A percentile compares a stretch with the other conserved stretches of the same genome.
Evolutionary conservation across 1,140 invertebrate species (phyloP).

Genomic region (Drosophila lacertosa): DNA sequence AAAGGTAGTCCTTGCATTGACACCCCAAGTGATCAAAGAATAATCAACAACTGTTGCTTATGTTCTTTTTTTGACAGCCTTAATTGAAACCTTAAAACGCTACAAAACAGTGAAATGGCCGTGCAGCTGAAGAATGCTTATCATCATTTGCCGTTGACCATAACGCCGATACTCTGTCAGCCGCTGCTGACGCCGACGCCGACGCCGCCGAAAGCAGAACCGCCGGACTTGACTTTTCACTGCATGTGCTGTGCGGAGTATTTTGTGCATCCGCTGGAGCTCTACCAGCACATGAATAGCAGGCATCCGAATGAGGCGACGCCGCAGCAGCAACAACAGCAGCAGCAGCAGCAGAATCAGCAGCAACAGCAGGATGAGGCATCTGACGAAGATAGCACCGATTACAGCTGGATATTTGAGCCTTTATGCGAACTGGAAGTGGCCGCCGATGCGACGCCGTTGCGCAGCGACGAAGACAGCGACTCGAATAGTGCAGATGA

Average conservation of each 20-base stretch:
- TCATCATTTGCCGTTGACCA: slow-evolving; percentile 72
- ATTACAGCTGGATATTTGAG: slow-evolving; percentile 81
- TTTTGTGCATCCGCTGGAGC: slow-evolving; percentile 69
- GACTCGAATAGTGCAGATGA: slow-evolving; percentile 30
- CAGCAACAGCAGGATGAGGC: slow-evolving; percentile 17
- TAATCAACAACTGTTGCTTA: too few species aligned
- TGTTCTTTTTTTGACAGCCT: slow-evolving; percentile 43
- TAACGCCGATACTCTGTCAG: slow-evolving; percentile 67
- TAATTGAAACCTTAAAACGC: slow-evolving; percentile 14
- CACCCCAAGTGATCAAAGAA: too few species aligned
- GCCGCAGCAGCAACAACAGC: slow-evolving; percentile 25
- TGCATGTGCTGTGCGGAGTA: slow-evolving; percentile 80
- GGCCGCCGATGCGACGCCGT: slow-evolving; percentile 25
- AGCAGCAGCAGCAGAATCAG: slow-evolving; percentile 36
- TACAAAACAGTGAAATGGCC: slow-evolving; percentile 48
- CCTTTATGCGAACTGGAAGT: slow-evolving; percentile 76
- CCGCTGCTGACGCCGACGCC: slow-evolving; percentile 44
- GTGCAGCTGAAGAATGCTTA: slow-evolving; percentile 72
- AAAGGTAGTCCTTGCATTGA: too few species aligned
- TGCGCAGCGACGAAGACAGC: slow-evolving; percentile 30
- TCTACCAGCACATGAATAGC: slow-evolving; percentile 82
- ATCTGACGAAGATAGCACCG: slow-evolving; percentile 56
- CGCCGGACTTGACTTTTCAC: slow-evolving; percentile 82
- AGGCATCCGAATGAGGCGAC: slow-evolving; percentile 59
- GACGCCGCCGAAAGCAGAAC: slow-evolving; percentile 41